phyloP scores from a whole-genome alignment of 1,140 invertebrate species.

The Drosophila erecta region DNA sequence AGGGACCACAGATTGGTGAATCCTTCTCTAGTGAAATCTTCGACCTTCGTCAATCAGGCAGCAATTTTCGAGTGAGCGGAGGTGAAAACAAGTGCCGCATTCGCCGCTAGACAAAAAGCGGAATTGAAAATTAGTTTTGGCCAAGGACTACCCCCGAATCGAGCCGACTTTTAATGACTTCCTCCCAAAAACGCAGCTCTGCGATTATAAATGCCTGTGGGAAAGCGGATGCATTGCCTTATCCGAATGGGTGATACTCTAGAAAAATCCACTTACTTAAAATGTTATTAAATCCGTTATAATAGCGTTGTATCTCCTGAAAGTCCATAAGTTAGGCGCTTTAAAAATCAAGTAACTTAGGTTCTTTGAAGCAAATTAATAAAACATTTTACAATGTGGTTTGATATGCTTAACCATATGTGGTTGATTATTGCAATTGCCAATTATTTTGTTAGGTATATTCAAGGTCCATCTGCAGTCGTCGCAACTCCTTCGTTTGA shows the following conservation, averaged over 20 bases:
- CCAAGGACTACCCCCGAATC: constrained; percentile 8
- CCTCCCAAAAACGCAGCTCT: constrained; percentile 31
- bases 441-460: not conserved
- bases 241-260: constrained; percentile 27
- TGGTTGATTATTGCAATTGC: too few species aligned
- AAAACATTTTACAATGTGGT: too few species aligned
- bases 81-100: constrained; percentile 56
- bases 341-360: too few species aligned
- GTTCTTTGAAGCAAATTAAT: too few species aligned
- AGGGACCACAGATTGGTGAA: constrained; percentile 37
- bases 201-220: constrained; percentile 46
- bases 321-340: too few species aligned
- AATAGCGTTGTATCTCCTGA: too few species aligned
- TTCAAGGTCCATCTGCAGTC: too few species aligned
- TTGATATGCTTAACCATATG: too few species aligned
- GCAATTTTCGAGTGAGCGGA: constrained; percentile 33
- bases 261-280: not conserved
- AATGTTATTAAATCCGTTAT: too few species aligned
- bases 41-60: constrained; percentile 67
- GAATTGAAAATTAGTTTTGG: constrained; percentile 65
- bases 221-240: not conserved
- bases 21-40: constrained; percentile 19
- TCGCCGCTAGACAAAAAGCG: constrained; percentile 66
- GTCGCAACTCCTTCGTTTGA: not conserved
- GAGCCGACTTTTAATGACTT: constrained; percentile 67